Percentiles rank a stretch among this genome's conserved stretches.
These are phyloP conservation scores for Oryctolagus cuniculus DNA, from an alignment of 2,113 vertebrate species.

Conservation along the genomic window mOryCun1.1 NC_091436.1:132719001-132719500, in stretches of 20 bases:
- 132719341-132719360: not conserved
- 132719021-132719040: not conserved
- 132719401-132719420: not conserved
- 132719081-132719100: conserved; percentile 7
- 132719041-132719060: not conserved
- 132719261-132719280: not conserved
- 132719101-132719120: not conserved
- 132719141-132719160: not conserved
- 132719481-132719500: not conserved
- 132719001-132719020: conserved; percentile 25
- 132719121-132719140: not conserved
- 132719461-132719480: not conserved
- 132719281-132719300: not conserved
- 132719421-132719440: not conserved
- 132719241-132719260: not conserved
- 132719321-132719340: not conserved
- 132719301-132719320: not conserved
- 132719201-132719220: conserved; percentile 17
- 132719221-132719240: not conserved
- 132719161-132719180: not conserved
- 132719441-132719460: not conserved
- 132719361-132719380: conserved; percentile 4
- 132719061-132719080: not conserved
- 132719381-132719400: not conserved
- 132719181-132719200: not conserved